Percentiles rank a stretch among this genome's conserved stretches.
Evolutionary conservation across 2,113 vertebrate genomes (phyloP).

Genomic region (Leiothrix lutea): DNA sequence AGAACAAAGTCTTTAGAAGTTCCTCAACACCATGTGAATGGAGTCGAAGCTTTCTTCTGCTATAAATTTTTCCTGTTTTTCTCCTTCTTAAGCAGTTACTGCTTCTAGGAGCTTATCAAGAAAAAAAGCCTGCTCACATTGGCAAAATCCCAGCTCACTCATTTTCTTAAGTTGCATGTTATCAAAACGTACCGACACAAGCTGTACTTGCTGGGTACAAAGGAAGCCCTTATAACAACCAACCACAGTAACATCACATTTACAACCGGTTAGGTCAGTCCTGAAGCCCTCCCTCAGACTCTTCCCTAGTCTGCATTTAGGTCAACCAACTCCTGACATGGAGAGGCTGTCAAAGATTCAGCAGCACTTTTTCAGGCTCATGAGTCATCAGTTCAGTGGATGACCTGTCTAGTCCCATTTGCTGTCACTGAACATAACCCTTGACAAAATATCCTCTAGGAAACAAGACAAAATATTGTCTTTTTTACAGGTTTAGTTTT

Average conservation of each 20-base stretch:
- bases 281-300: background rate
- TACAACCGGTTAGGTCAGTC: background rate
- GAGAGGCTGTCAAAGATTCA: background rate
- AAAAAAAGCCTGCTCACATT: background rate
- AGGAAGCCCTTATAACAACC: background rate
- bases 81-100: background rate
- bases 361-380: background rate
- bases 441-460: background rate
- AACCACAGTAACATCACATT: background rate
- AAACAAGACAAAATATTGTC: background rate
- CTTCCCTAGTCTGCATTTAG: background rate
- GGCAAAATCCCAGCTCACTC: slow-evolving; percentile 15
- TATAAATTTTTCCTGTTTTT: background rate
- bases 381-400: background rate
- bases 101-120: slow-evolving; percentile 24
- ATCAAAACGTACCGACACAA: background rate
- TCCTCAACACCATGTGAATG: background rate
- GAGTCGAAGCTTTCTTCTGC: background rate
- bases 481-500: background rate
- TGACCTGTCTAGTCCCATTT: background rate
- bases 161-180: background rate
- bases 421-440: background rate
- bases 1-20: background rate
- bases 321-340: background rate
- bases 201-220: slow-evolving; percentile 23